These are phyloP conservation scores for Fragum sueziense DNA, from an alignment of 2,888 invertebrate species.

Conservation along the genomic window DNA sequence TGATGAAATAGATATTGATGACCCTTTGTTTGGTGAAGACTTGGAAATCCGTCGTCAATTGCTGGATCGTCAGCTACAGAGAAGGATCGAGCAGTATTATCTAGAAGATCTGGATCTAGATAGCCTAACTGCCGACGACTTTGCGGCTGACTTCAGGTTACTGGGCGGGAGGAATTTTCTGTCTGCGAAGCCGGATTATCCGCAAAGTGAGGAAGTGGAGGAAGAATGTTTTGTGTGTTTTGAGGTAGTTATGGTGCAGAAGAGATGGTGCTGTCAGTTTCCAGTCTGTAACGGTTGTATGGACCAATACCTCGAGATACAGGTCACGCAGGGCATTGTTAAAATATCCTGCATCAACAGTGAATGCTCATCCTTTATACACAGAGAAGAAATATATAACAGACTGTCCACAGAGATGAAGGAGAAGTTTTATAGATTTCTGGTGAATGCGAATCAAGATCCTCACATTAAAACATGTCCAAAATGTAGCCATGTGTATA, in stretches of 20 bases:
- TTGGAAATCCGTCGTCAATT: background rate
- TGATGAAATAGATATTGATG: conserved; percentile 1
- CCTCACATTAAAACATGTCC: conserved; percentile 82
- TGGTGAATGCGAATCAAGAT: conserved; percentile 80
- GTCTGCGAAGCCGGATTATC: conserved; percentile 45
- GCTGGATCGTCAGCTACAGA: conserved; percentile 6
- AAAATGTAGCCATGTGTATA: conserved; percentile 75
- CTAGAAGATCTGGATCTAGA: conserved; percentile 12
- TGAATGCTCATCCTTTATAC: conserved; percentile 75
- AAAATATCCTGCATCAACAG: conserved; percentile 79
- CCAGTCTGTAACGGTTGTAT: conserved; percentile 80
- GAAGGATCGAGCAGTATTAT: conserved; percentile 17
- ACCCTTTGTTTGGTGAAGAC: background rate
- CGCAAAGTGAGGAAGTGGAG: conserved; percentile 46
- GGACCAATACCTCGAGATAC: conserved; percentile 71
- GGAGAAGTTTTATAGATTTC: conserved; percentile 78
- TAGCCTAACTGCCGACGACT: conserved; percentile 5
- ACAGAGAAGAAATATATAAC: conserved; percentile 80
- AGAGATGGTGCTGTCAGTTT: conserved; percentile 79
- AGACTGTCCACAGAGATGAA: conserved; percentile 73
- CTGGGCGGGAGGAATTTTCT: background rate
- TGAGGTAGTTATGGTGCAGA: conserved; percentile 65
- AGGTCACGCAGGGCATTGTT: conserved; percentile 77
- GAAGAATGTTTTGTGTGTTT: conserved; percentile 79
- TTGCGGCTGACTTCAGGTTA: background rate